These are phyloP conservation scores for Tauraco hartlaubi DNA, from an alignment of 2,797 vertebrate genomes.

Conservation along the genomic window DNA sequence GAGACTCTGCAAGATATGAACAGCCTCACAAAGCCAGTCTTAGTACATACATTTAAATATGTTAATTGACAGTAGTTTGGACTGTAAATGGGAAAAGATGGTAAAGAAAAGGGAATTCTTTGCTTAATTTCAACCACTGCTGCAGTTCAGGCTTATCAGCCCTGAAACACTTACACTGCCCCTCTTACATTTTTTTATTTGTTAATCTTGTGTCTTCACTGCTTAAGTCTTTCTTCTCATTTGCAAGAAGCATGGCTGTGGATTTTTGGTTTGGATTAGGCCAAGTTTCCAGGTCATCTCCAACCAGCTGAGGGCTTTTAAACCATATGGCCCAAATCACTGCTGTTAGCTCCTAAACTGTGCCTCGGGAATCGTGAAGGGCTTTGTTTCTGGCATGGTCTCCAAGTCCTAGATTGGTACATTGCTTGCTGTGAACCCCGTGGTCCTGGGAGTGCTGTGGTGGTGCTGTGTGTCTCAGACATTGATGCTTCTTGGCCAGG, in stretches of 20 bases:
- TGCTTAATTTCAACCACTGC: not conserved
- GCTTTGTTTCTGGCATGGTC: not conserved
- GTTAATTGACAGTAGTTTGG: not conserved
- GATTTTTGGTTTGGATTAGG: not conserved
- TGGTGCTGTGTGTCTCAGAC: fast-evolving
- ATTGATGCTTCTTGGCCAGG: not conserved
- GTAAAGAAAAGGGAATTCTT: not conserved
- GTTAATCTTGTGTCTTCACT: not conserved
- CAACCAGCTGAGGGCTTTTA: not conserved
- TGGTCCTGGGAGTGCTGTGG: not conserved
- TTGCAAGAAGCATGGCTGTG: not conserved
- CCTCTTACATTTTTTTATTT: not conserved
- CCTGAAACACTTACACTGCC: not conserved
- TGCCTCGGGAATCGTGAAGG: not conserved
- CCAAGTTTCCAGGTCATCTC: not conserved
- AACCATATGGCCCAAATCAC: fast-evolving
- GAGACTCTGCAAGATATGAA: not conserved
- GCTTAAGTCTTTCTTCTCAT: not conserved
- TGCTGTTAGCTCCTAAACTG: not conserved
- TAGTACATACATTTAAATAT: not conserved
- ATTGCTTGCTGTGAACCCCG: fast-evolving
- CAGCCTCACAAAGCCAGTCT: not conserved
- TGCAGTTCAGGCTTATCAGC: not conserved
- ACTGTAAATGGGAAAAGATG: not conserved
- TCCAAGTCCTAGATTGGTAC: not conserved